phyloP scores from a whole-genome alignment of 1,140 invertebrate genomes.

The Zaprionus lachaisei region DNA sequence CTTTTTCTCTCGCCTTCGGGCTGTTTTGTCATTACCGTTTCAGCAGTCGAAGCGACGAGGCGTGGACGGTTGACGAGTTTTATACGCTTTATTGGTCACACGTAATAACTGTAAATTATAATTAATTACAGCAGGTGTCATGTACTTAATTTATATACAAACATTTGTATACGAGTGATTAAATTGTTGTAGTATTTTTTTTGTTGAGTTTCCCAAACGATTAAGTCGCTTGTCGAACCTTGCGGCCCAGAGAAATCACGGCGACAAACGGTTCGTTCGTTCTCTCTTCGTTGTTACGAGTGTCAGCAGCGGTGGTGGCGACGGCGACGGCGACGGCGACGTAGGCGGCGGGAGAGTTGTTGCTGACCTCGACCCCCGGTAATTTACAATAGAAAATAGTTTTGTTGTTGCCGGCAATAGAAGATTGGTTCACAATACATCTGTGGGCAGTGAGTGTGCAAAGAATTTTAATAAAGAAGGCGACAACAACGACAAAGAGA shows the following conservation, averaged over 20 bases:
- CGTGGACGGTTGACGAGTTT: conserved; percentile 11
- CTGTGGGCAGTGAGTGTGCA: conserved; percentile 13
- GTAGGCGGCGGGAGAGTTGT: conserved; percentile 36
- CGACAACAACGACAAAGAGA: not conserved
- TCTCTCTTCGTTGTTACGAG: not conserved
- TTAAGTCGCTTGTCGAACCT: not conserved
- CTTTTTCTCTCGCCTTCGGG: conserved; percentile 12
- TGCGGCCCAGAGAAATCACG: conserved; percentile 22
- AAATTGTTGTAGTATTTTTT: not conserved
- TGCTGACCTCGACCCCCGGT: conserved; percentile 65
- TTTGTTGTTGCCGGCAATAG: conserved; percentile 60
- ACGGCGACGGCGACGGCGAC: too few species aligned
- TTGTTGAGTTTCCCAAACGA: not conserved
- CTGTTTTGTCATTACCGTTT: conserved; percentile 24
- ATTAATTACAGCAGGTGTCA: conserved; percentile 33
- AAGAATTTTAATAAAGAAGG: conserved; percentile 32
- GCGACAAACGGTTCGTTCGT: conserved; percentile 60
- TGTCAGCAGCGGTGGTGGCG: not conserved
- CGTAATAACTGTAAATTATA: conserved; percentile 40
- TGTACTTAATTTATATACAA: conserved; percentile 13
- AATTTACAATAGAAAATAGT: conserved; percentile 37
- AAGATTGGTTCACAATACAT: conserved; percentile 40
- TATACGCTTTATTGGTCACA: conserved; percentile 6
- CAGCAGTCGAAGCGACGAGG: conserved; percentile 19
- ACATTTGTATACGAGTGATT: conserved; percentile 18